These are phyloP conservation scores for Coleophora flavipennella DNA, from an alignment of 2,888 invertebrate species.

Conservation along the genomic window DNA sequence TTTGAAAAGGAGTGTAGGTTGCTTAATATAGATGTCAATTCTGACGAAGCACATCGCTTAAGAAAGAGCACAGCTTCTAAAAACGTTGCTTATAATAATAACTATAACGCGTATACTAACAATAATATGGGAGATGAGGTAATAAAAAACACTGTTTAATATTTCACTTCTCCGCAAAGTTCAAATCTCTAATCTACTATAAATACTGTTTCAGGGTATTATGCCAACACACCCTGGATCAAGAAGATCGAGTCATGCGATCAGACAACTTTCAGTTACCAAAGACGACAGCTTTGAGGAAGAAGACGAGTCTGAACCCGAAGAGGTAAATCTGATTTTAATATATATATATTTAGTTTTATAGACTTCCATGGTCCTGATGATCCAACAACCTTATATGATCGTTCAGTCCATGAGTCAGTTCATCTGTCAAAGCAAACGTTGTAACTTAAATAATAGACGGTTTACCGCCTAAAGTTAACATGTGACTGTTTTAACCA, in stretches of 20 bases:
- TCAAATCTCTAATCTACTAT: too few species aligned
- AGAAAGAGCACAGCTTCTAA: constrained; percentile 40
- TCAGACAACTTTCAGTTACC: constrained; percentile 62
- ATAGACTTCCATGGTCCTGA: too few species aligned
- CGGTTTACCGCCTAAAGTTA: too few species aligned
- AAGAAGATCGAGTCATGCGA: constrained; percentile 64
- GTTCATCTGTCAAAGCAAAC: too few species aligned
- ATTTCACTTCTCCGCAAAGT: too few species aligned
- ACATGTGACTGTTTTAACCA: too few species aligned
- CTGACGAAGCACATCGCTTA: constrained; percentile 48
- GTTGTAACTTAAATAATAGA: too few species aligned
- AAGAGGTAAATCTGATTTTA: constrained; percentile 44
- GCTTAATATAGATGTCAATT: constrained; percentile 51
- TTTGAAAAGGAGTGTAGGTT: constrained; percentile 65
- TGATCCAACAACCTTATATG: too few species aligned
- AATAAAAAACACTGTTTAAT: constrained; percentile 10
- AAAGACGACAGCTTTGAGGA: constrained; percentile 70
- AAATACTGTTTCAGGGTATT: constrained; percentile 48
- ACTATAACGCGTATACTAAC: constrained; percentile 31
- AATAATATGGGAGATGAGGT: constrained; percentile 24
- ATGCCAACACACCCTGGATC: constrained; percentile 60
- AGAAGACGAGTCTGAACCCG: constrained; percentile 66
- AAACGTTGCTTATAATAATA: constrained; percentile 31
- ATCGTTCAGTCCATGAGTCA: too few species aligned
- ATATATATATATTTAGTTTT: too few species aligned